These are phyloP conservation scores for Rhyacichthys aspro DNA, from an alignment of 2,797 vertebrate genomes.

Conservation along the genomic window DNA sequence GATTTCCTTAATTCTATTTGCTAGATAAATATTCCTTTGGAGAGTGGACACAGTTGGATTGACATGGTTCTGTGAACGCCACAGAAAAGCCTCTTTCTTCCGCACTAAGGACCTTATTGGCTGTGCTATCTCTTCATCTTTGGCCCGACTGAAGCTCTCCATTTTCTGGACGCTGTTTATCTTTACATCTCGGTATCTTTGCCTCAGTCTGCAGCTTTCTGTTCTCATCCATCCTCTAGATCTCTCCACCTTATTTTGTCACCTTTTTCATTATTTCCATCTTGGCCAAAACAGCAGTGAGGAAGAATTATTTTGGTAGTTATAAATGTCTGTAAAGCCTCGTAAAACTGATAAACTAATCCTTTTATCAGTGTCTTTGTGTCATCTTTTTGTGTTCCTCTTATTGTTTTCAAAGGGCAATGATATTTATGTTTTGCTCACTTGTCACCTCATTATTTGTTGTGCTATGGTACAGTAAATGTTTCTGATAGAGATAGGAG, in stretches of 20 bases:
- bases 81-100: constrained; percentile 62
- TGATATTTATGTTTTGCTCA: constrained; percentile 67
- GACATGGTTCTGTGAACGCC: constrained; percentile 43
- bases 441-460: constrained; percentile 77
- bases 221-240: constrained; percentile 23
- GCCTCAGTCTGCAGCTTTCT: constrained; percentile 38
- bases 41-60: constrained; percentile 13
- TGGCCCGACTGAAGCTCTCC: constrained; percentile 34
- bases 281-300: constrained; percentile 27
- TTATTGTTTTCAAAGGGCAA: constrained; percentile 15
- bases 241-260: constrained; percentile 12
- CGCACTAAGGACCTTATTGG: constrained; percentile 39
- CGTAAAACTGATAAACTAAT: constrained; percentile 16
- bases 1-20: constrained; percentile 47
- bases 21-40: constrained; percentile 49
- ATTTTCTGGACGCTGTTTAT: constrained; percentile 45
- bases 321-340: neutral
- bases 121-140: constrained; percentile 62
- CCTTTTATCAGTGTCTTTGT: constrained; percentile 19
- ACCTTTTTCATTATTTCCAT: constrained; percentile 27
- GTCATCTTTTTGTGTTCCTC: constrained; percentile 2
- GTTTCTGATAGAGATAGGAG: constrained; percentile 77
- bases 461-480: constrained; percentile 76
- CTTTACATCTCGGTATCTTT: constrained; percentile 50
- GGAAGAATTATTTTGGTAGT: constrained; percentile 5